Base-by-base conservation (phyloP, 2,888 invertebrate genomes). In the Drosophila prostipennis region DNA sequence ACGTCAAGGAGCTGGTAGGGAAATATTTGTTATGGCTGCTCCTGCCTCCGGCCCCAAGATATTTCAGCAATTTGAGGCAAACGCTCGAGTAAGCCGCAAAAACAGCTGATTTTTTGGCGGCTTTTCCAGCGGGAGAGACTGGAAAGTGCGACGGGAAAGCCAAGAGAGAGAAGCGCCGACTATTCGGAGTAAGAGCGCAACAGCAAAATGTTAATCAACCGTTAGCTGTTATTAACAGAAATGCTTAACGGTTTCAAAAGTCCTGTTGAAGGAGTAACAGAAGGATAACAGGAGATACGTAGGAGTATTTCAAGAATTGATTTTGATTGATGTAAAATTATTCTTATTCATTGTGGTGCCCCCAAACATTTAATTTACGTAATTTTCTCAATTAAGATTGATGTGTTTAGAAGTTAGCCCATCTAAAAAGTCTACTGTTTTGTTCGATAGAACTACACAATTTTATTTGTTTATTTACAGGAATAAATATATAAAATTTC, bases 31-130 rank as follows among this genome's bases (percentile, higher is more conserved):
- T 61, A 57, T 72, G 51, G 37, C 26, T 45, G 32, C 32, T 29
- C 13, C 6, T 48, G 48, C 48, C 48, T 13, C 32, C 16, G 7
- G 6, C 16, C 48, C 32, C 40, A 34, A 54, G 29, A 46, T 39
- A 40, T 42, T 42, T 34, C 16, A 49, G 49, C 39, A 58, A 43
- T 45, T 45, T 58, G 14, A 64, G 57, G 34, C 37, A 14, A 60
- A 52, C 36, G 16, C 39, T 6, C 13, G 40, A 23, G 19, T 16
- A 37, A 52, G 19, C 51, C 26, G 39, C 45, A 37, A 56, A 46
- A 72, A 67, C 87, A 84, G 81, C 81, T 81, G 81, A 67, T 45
- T 39, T 53, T 78, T 76, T 72, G 72, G 68, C 87, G 79, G 70
- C 67, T 61, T 72, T 81, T 84, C 85, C 81, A 84, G 53, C 6